These are phyloP conservation scores for Caenorhabditis zanzibari DNA, from an alignment of 2,888 invertebrate species.

Conservation along the genomic window DNA sequence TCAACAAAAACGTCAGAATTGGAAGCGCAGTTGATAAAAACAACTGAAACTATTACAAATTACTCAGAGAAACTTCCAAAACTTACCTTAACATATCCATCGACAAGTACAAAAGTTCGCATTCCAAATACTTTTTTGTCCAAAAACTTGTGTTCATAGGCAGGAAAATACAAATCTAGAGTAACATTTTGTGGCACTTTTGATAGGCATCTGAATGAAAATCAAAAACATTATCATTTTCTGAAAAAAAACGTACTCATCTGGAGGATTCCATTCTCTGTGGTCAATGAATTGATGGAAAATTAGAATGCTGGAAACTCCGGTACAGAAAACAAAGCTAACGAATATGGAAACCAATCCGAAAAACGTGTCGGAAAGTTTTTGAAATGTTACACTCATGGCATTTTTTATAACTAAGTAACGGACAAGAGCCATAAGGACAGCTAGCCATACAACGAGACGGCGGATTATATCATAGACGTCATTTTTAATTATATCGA, in stretches of 20 bases:
- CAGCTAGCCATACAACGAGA: not conserved
- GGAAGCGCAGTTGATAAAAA: not conserved
- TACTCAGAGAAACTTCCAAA: not conserved
- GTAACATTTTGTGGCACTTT: not conserved
- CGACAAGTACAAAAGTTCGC: not conserved
- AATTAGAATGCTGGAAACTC: not conserved
- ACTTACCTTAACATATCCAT: not conserved
- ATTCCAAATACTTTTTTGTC: not conserved
- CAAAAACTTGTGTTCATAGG: not conserved
- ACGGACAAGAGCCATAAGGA: not conserved
- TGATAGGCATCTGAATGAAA: not conserved
- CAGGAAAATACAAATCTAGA: not conserved
- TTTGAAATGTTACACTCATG: not conserved
- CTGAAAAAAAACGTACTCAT: no score
- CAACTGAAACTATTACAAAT: not conserved
- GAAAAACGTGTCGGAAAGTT: not conserved
- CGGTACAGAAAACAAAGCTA: not conserved
- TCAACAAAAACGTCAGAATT: constrained; percentile 2
- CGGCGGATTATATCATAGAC: not conserved
- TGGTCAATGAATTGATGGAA: not conserved
- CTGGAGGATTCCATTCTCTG: not conserved
- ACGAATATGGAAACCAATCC: not conserved
- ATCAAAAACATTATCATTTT: no score
- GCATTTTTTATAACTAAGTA: not conserved
- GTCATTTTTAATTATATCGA: not conserved